A percentile compares a stretch with the other conserved stretches of the same genome.
These are phyloP conservation scores for Psephotus haematonotus DNA, from an alignment of 2,113 vertebrate species.

Conservation along the genomic window DNA sequence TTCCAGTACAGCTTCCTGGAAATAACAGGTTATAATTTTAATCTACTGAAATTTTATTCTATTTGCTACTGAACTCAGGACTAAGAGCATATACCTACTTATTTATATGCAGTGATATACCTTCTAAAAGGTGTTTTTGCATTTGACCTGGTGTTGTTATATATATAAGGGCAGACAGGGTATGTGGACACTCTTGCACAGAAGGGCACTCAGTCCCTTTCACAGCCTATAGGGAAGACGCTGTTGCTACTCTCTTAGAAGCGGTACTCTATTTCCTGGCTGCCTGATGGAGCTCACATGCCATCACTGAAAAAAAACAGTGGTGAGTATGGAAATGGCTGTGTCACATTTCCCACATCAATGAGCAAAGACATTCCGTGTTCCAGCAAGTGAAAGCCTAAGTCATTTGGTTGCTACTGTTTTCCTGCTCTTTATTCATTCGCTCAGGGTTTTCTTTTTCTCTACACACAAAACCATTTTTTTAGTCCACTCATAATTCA, in stretches of 20 bases:
- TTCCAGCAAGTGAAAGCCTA: not conserved
- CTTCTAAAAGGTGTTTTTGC: not conserved
- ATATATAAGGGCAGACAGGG: not conserved
- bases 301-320: not conserved
- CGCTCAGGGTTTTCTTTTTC: not conserved
- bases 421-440: not conserved
- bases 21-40: not conserved
- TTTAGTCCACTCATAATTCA: not conserved
- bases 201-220: not conserved
- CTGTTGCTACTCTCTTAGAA: not conserved
- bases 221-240: not conserved
- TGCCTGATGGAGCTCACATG: not conserved
- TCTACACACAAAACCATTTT: not conserved
- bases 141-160: not conserved
- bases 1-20: not conserved
- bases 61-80: not conserved
- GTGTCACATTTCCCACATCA: not conserved
- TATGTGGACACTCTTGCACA: not conserved
- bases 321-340: rapidly evolving
- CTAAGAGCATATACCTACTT: not conserved
- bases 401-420: not conserved
- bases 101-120: not conserved
- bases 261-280: rapidly evolving
- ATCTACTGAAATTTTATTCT: not conserved
- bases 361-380: not conserved